These are phyloP conservation scores for Montipora foliosa DNA, from an alignment of 64 coral and sea anemone species.

Conservation along the genomic window DNA sequence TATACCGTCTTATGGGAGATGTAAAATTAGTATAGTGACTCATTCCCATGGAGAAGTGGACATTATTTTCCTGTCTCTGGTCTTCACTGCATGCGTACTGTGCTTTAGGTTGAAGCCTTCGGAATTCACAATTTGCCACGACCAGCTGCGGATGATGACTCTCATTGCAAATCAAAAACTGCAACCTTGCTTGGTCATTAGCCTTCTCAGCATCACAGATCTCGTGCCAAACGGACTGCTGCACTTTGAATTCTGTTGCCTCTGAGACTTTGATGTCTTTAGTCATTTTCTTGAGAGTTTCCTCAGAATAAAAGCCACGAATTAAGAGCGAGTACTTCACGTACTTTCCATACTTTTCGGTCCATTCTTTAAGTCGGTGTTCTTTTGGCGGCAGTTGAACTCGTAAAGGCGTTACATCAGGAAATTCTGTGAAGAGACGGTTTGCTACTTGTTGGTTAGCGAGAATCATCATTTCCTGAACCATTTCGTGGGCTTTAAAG, in stretches of 20 bases:
- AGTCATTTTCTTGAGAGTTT: not conserved
- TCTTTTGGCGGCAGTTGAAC: conserved; percentile 80
- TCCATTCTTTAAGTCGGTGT: conserved; percentile 82
- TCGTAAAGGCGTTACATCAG: conserved; percentile 38
- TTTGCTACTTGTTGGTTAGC: conserved; percentile 82
- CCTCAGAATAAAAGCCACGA: not conserved
- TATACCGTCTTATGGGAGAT: conserved; percentile 89
- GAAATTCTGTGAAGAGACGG: conserved; percentile 5
- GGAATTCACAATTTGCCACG: conserved; percentile 39
- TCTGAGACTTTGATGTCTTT: not conserved
- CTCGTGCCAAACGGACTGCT: not conserved
- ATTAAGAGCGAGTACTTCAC: conserved; percentile 46
- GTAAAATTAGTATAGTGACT: conserved; percentile 80
- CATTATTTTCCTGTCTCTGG: not conserved
- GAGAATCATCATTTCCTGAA: conserved; percentile 92
- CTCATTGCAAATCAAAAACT: conserved; percentile 65
- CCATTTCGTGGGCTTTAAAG: conserved; percentile 85
- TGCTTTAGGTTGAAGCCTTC: conserved; percentile 66
- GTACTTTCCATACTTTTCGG: conserved; percentile 34
- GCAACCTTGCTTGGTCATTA: conserved; percentile 13
- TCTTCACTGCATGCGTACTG: conserved; percentile 53
- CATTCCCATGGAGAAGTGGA: conserved; percentile 70
- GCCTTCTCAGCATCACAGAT: conserved; percentile 12
- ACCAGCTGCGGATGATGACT: conserved; percentile 72
- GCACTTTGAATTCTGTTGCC: not conserved